These are phyloP conservation scores for Aplochiton taeniatus DNA, from an alignment of 2,797 vertebrate genomes.

Conservation along the genomic window DNA sequence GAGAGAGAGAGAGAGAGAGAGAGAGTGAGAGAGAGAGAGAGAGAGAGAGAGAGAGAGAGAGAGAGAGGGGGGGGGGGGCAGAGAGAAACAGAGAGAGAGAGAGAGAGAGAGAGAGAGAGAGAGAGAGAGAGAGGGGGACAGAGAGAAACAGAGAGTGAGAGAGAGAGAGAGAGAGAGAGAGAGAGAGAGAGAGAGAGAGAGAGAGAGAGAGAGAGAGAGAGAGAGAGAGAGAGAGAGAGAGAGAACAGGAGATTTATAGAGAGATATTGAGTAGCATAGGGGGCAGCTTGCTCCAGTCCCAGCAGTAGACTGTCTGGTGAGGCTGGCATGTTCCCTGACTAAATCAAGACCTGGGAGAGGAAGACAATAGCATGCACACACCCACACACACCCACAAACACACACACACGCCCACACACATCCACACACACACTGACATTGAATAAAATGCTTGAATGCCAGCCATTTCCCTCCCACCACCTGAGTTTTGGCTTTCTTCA, in stretches of 20 bases:
- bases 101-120: no score
- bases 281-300: slow-evolving; percentile 46
- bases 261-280: no score
- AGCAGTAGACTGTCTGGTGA: slow-evolving; percentile 52
- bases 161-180: no score
- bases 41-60: slow-evolving; percentile 3
- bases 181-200: no score
- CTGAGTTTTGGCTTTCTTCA: slow-evolving; percentile 51
- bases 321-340: slow-evolving; percentile 53
- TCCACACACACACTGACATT: slow-evolving; percentile 25
- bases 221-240: no score
- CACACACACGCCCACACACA: slow-evolving; percentile 18
- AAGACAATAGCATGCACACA: not conserved
- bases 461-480: slow-evolving; percentile 45
- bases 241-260: no score
- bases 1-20: slow-evolving; percentile 6
- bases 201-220: no score
- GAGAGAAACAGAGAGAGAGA: no score
- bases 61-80: no score
- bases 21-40: slow-evolving; percentile 8
- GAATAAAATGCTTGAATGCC: slow-evolving; percentile 50
- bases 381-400: not conserved
- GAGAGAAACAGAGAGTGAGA: no score
- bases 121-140: no score
- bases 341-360: slow-evolving; percentile 59